Evolutionary conservation across 2,888 invertebrate species (phyloP).

Genomic region (Pardosa pseudoannulata): DNA sequence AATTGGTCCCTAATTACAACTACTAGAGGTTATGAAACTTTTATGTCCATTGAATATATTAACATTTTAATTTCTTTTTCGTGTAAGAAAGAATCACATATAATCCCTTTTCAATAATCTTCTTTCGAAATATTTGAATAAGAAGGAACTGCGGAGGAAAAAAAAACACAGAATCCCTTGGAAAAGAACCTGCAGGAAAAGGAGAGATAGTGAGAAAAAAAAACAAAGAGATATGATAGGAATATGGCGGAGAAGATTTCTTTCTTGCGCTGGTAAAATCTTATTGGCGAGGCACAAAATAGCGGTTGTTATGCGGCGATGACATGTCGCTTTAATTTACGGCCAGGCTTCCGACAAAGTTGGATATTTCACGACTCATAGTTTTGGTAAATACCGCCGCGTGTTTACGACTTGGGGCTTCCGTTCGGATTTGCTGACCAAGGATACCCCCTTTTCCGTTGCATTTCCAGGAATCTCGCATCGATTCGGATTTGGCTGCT

Average conservation of each 20-base stretch:
- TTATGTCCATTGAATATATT: no score
- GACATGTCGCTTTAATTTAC: slow-evolving; percentile 67
- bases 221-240: slow-evolving; percentile 21
- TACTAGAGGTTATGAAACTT: no score
- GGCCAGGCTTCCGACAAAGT: slow-evolving; percentile 54
- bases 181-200: no score
- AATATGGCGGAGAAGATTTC: slow-evolving; percentile 52
- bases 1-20: no score
- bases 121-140: no score
- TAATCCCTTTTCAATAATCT: no score
- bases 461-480: slow-evolving; percentile 16
- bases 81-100: no score
- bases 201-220: no score
- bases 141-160: not conserved
- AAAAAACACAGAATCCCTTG: not conserved
- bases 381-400: slow-evolving; percentile 65
- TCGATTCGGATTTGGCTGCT: slow-evolving; percentile 63
- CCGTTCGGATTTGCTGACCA: slow-evolving; percentile 63
- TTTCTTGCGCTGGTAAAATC: slow-evolving; percentile 29
- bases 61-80: no score
- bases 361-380: slow-evolving; percentile 70
- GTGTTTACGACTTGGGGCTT: slow-evolving; percentile 59
- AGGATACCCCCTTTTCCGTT: slow-evolving; percentile 1
- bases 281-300: slow-evolving; percentile 23
- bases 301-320: slow-evolving; percentile 40